Evolutionary conservation across 2,888 invertebrate species (phyloP), one percentile per base, ranked within the genome.

Genomic region (Hemaris fuciformis): DNA sequence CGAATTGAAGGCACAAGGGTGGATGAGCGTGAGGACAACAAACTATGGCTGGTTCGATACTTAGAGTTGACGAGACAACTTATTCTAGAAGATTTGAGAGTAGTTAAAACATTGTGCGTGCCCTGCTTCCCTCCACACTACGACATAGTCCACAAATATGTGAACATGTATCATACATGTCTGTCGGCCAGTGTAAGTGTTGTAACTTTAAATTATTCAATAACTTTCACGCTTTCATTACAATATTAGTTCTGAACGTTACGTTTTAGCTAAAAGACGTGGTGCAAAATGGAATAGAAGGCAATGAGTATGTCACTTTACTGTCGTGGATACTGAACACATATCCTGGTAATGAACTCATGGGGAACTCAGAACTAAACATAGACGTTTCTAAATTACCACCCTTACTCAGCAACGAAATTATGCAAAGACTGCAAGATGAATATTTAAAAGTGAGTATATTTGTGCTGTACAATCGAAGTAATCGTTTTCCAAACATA

Each of bases 81-180:
- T 7, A 97, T 99, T 73, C 87, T 98, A 5, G 98, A 99, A 81
- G 99, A 99, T 87, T 89, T 99, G 66, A 93, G 97, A 66, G 98
- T 99, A 0, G 97, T 98, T 0, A 98, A 98, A 83, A 97, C 96
- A 0, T 89, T 98, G 0, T 98, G 97, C 75, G 95, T 97, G 4
- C 98, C 98, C 0, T 99, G 99, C 82, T 99, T 99, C 85, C 99
- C 99, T 1, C 98, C 98, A 0, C 95, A 96, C 68, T 99, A 99
- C 73, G 95, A 98, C 76, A 99, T 99, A 69, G 96, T 98, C 58
- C 95, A 97, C 76, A 96, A 95, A 85, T 99, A 97, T 85, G 96
- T 99, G 0, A 94, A 95, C 72, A 98, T 99, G 96, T 99, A 99
- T 84, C 99, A 99, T 83, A 95, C 94, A 23, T 96, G 96, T 72